Evolutionary conservation across 2,797 vertebrate species (phyloP).

Genomic region (Premnoplex brunnescens): DNA sequence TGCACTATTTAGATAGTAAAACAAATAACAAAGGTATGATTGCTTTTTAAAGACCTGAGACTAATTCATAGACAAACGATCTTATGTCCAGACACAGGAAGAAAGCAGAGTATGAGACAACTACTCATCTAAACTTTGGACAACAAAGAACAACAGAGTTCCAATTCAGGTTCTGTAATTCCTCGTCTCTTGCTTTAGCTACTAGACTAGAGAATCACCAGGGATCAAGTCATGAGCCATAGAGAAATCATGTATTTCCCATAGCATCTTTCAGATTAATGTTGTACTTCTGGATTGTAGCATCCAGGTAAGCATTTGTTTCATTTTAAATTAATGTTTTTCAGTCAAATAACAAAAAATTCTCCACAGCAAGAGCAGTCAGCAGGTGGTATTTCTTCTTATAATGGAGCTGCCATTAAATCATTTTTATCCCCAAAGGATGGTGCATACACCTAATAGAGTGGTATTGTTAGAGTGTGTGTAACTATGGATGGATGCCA

Average conservation of each 20-base stretch:
- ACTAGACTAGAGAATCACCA: not conserved
- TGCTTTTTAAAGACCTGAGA: not conserved
- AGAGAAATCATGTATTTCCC: not conserved
- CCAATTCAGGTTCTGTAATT: not conserved
- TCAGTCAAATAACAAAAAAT: constrained; percentile 8
- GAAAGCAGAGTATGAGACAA: not conserved
- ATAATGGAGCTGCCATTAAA: constrained; percentile 15
- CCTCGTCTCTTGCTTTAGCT: not conserved
- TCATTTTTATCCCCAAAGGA: constrained; percentile 24
- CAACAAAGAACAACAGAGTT: not conserved
- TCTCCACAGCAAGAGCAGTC: not conserved
- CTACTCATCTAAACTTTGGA: not conserved
- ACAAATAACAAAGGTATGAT: not conserved
- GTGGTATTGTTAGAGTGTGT: constrained; percentile 21
- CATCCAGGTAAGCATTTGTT: not conserved
- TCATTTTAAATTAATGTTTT: constrained; percentile 27
- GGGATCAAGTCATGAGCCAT: not conserved
- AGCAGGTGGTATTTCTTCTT: constrained; percentile 48
- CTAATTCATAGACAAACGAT: not conserved
- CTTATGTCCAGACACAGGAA: not conserved
- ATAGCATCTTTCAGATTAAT: not conserved
- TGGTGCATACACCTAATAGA: not conserved
- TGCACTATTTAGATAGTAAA: not conserved
- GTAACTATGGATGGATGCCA: not conserved
- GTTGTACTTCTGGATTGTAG: not conserved